Conservation (phyloP, 2,113 vertebrate genomes). For the Scortum barcoo region DNA sequence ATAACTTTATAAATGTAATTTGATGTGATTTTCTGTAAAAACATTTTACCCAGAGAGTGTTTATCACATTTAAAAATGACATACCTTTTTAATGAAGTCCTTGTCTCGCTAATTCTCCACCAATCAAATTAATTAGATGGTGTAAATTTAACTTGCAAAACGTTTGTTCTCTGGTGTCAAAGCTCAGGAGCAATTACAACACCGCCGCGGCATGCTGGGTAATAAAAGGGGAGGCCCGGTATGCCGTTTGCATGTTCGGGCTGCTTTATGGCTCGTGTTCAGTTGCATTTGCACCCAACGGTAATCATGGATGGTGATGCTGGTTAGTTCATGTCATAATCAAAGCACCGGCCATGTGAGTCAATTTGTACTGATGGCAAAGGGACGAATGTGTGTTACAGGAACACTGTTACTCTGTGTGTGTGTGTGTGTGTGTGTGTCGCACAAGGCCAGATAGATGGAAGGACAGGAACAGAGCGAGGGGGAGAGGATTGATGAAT, state of each 20-base stretch:
- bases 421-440: slow-evolving; percentile 18
- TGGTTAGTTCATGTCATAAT: slow-evolving; percentile 22
- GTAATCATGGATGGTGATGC: slow-evolving; percentile 19
- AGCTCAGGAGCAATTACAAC: slow-evolving; percentile 34
- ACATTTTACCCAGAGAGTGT: slow-evolving; percentile 11
- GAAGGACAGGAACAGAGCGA: slow-evolving; percentile 40
- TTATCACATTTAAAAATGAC: slow-evolving; percentile 30
- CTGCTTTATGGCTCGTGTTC: neutral
- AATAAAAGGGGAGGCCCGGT: neutral
- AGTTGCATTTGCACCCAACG: neutral
- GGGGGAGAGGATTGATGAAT: slow-evolving; percentile 61
- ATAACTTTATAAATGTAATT: slow-evolving; percentile 32
- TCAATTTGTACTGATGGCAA: slow-evolving; percentile 32
- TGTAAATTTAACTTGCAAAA: slow-evolving; percentile 27
- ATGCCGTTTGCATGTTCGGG: slow-evolving; percentile 1
- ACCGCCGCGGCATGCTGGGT: neutral
- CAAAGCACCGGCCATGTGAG: slow-evolving; percentile 2
- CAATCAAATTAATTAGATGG: slow-evolving; percentile 37
- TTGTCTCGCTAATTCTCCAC: slow-evolving; percentile 1
- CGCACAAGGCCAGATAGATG: slow-evolving; percentile 42
- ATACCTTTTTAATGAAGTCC: slow-evolving; percentile 41
- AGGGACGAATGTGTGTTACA: slow-evolving; percentile 16
- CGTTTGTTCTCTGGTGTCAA: slow-evolving; percentile 12
- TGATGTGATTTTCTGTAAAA: slow-evolving; percentile 23
- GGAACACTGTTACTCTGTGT: slow-evolving; percentile 7